Conservation (phyloP, 2,888 invertebrate genomes). For the Panorpa germanica region DNA sequence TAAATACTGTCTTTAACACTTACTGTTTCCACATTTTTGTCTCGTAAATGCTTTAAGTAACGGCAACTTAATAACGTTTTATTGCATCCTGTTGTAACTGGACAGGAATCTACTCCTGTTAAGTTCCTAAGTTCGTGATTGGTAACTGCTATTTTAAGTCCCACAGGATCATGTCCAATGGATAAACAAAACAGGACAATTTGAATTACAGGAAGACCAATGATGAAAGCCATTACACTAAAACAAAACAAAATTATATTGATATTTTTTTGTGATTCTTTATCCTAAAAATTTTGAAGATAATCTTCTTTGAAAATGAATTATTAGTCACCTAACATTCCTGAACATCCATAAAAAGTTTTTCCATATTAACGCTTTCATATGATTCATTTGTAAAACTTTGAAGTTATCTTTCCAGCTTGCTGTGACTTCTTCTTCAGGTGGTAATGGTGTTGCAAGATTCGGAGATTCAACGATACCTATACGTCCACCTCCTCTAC, state of each 20-base stretch:
- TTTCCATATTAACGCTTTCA: conserved; percentile 74
- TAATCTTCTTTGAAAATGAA: background rate
- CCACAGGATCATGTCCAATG: conserved; percentile 70
- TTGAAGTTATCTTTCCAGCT: conserved; percentile 35
- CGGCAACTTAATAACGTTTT: conserved; percentile 54
- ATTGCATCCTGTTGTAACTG: conserved; percentile 35
- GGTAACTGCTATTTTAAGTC: conserved; percentile 57
- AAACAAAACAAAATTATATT: conserved; percentile 11
- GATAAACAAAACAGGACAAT: conserved; percentile 75
- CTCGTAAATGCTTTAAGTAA: conserved; percentile 49
- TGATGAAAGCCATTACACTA: conserved; percentile 68
- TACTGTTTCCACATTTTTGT: conserved; percentile 45
- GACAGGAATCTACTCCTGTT: conserved; percentile 27
- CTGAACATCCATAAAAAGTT: conserved; percentile 74
- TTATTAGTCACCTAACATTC: conserved; percentile 47
- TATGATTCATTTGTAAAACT: conserved; percentile 47
- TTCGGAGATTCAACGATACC: conserved; percentile 35
- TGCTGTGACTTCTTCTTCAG: conserved; percentile 38
- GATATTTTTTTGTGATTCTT: conserved; percentile 2
- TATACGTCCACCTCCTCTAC: conserved; percentile 43
- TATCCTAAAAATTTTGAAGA: conserved; percentile 3
- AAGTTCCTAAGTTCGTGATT: conserved; percentile 69
- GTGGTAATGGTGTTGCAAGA: conserved; percentile 43
- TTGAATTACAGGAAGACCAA: conserved; percentile 70
- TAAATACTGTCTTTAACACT: conserved; percentile 18